phyloP scores from a whole-genome alignment of 2,888 invertebrate species.

The Lithophane ornitopus region DNA sequence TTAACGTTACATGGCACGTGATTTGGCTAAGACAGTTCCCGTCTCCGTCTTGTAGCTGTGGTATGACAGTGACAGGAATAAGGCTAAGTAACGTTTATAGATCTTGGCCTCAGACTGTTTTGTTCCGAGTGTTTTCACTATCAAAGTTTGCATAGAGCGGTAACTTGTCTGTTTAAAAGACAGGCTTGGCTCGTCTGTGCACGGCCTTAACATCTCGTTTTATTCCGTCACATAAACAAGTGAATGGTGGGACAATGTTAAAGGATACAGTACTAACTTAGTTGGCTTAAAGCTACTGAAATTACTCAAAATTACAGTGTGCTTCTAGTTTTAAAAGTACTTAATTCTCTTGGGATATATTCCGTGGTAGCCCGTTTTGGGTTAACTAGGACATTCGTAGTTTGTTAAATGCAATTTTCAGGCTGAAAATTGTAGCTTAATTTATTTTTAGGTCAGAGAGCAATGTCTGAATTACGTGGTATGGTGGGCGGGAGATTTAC shows the following conservation, averaged over 20 bases:
- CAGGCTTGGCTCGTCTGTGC: background rate
- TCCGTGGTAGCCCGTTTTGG: constrained; percentile 29
- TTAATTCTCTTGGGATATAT: constrained; percentile 41
- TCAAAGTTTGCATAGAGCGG: background rate
- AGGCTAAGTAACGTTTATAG: no score
- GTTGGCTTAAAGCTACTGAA: constrained; percentile 21
- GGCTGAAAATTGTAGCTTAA: constrained; percentile 13
- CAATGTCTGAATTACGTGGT: constrained; percentile 16
- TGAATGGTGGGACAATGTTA: constrained; percentile 11
- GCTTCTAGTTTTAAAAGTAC: constrained; percentile 38
- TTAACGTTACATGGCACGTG: background rate
- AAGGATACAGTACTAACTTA: constrained; percentile 30
- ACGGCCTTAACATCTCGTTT: background rate
- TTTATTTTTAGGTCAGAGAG: constrained; percentile 41
- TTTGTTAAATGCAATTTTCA: constrained; percentile 37
- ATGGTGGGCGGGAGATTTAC: background rate
- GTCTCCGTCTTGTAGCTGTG: background rate
- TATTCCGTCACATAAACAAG: constrained; percentile 37
- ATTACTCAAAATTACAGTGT: constrained; percentile 41
- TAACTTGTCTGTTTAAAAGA: background rate
- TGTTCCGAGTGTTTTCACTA: background rate
- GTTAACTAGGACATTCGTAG: constrained; percentile 42
- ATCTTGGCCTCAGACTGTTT: background rate
- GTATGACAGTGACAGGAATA: background rate
- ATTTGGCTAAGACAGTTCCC: background rate